Evolutionary conservation across 2,888 invertebrate genomes (phyloP).

Genomic region (Clunio marinus): DNA sequence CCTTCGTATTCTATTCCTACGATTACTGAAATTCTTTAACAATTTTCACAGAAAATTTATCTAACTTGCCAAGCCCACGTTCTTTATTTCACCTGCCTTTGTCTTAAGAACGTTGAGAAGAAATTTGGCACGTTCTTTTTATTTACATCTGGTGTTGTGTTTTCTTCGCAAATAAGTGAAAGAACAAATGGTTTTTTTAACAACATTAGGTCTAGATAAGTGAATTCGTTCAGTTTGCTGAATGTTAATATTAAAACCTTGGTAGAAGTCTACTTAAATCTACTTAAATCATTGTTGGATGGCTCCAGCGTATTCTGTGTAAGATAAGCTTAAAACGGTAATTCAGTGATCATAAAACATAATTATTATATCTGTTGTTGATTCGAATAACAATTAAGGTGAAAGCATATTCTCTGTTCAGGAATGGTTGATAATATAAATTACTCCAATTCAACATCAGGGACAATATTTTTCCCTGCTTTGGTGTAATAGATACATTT

Average conservation of each 20-base stretch:
- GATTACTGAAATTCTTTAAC: too few relatives aligned
- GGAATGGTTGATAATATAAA: background rate
- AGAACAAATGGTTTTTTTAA: too few relatives aligned
- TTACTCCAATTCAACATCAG: background rate
- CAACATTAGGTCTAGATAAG: too few relatives aligned
- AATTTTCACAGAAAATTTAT: conserved; percentile 8
- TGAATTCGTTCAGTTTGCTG: too few relatives aligned
- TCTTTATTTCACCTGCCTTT: conserved; percentile 3
- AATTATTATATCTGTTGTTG: conserved; percentile 39
- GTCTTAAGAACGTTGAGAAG: background rate
- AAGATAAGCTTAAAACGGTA: too few relatives aligned
- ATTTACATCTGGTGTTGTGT: background rate
- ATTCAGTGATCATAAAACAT: conserved; percentile 38
- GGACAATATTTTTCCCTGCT: background rate
- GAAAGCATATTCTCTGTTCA: conserved; percentile 57
- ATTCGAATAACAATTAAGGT: conserved; percentile 50
- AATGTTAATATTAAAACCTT: too few relatives aligned
- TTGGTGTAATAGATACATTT: conserved; percentile 18
- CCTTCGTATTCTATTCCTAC: too few relatives aligned
- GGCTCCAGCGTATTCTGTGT: too few relatives aligned
- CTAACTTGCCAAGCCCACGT: background rate
- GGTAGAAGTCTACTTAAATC: too few relatives aligned
- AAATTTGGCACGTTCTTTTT: conserved; percentile 1
- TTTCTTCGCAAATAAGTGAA: too few relatives aligned
- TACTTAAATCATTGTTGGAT: too few relatives aligned